Evolutionary conservation across 2,113 vertebrate species (phyloP).

Genomic region (Leptobrachium ailaonicum): DNA sequence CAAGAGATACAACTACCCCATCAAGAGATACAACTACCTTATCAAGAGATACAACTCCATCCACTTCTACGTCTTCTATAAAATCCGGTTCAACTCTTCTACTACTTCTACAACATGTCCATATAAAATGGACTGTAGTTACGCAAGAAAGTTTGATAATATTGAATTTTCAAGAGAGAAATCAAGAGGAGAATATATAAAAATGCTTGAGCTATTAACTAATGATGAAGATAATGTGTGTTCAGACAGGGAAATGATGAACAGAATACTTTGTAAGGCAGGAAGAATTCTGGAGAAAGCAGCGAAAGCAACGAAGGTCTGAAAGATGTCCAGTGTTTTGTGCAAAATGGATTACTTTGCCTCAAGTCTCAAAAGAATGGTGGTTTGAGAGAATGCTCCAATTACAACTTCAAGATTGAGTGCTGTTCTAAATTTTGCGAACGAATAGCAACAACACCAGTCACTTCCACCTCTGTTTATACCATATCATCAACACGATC

Average conservation of each 20-base stretch:
- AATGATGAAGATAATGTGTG: too few relatives aligned
- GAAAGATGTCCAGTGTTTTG: neutral
- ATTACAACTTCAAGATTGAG: neutral
- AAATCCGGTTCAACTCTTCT: neutral
- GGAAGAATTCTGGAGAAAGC: neutral
- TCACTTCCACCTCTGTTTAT: too few relatives aligned
- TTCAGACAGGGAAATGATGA: too few relatives aligned
- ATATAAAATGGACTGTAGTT: too few relatives aligned
- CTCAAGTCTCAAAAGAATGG: neutral
- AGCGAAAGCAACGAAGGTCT: neutral
- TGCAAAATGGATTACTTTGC: neutral
- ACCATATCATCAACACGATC: too few relatives aligned
- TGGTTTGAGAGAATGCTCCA: neutral
- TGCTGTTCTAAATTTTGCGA: constrained; percentile 3
- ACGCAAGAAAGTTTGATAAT: too few relatives aligned
- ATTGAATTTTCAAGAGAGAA: too few relatives aligned
- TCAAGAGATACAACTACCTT: too few relatives aligned
- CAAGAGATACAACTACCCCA: too few relatives aligned
- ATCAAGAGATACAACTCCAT: neutral
- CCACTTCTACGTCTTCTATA: neutral
- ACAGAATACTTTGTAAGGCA: too few relatives aligned
- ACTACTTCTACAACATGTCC: neutral
- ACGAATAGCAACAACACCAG: neutral
- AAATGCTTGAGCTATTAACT: too few relatives aligned
- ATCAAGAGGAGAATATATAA: too few relatives aligned